Evolutionary conservation across 1,140 invertebrate species (phyloP), one percentile per base, ranked within the genome.

Genomic region (Trachelipus rathkii): DNA sequence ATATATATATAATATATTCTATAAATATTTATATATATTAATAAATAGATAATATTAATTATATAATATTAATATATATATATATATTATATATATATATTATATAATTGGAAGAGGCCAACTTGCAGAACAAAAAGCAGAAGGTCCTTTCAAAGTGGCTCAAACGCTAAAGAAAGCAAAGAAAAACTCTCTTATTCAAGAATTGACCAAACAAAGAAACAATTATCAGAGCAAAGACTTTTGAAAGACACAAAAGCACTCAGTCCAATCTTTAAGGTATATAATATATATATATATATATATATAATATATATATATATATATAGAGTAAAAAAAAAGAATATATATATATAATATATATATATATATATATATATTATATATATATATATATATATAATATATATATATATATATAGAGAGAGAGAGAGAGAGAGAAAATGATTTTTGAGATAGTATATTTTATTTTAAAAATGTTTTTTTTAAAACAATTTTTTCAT

Each of bases 291-390:
- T 60, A 60, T 15, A 60, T 19, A 15, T 60, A 60, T 60, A 60
- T 60, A 60, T 60, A 60, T 60, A 60, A 33, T 33, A 33, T 33
- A 33, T 33, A 33, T 33, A 60, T 60, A 60, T 60, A 60, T 60
- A 60, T 60, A 60, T 60, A 15, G 9, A 50, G 15, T 50, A 50
- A n/a, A n/a, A n/a, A n/a, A n/a, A n/a, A n/a, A n/a, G n/a, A n/a
- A n/a, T 60, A 60, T 60, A 60, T 60, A 60, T 60, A 60, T 60
- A 60, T 60, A 60, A 60, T 60, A 60, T 60, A 60, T 60, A 60
- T 60, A 60, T 60, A 60, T 60, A 60, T 60, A 60, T 60, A 60
- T 60, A 60, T 60, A 60, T 60, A 60, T 60, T 60, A 60, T 60
- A 60, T 60, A 60, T 60, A 60, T 60, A 60, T 15, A 60, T 19